Conservation (phyloP, 1,140 invertebrate genomes). For the Drosophila burlai region DNA sequence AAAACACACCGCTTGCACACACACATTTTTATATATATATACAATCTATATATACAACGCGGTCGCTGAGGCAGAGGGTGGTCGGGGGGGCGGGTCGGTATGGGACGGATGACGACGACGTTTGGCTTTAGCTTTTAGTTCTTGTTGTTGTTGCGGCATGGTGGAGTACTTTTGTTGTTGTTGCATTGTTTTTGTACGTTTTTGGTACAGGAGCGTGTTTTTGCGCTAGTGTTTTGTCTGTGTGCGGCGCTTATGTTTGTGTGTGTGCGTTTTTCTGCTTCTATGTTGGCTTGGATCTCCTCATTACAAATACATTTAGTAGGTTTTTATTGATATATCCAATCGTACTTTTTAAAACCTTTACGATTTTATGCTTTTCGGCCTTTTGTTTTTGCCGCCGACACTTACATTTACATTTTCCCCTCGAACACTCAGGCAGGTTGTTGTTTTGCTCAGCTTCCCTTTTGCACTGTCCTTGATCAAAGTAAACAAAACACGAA, state of each 20-base stretch:
- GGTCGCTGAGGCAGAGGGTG: constrained; percentile 31
- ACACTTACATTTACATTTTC: constrained; percentile 52
- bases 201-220: constrained; percentile 80
- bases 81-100: constrained; percentile 56
- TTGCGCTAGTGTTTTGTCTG: constrained; percentile 67
- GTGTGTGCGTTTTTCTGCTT: constrained; percentile 49
- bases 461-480: constrained; percentile 24
- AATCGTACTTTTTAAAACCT: constrained; percentile 3
- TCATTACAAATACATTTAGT: constrained; percentile 26
- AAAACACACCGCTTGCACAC: constrained; percentile 35
- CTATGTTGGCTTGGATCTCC: constrained; percentile 30
- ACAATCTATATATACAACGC: constrained; percentile 62
- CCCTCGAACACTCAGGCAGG: constrained; percentile 34
- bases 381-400: constrained; percentile 8
- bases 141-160: constrained; percentile 66
- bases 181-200: constrained; percentile 42
- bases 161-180: constrained; percentile 63
- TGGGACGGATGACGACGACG: constrained; percentile 50
- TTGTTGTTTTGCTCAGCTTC: constrained; percentile 40
- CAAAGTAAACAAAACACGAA: constrained; percentile 30
- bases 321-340: not conserved
- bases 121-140: constrained; percentile 68
- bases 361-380: constrained; percentile 1
- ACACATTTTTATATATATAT: constrained; percentile 32
- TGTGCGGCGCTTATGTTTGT: constrained; percentile 36